Percentiles rank a stretch among this genome's conserved stretches.
phyloP scores from a whole-genome alignment of 2,888 invertebrate species.

The Thyatira batis region DNA sequence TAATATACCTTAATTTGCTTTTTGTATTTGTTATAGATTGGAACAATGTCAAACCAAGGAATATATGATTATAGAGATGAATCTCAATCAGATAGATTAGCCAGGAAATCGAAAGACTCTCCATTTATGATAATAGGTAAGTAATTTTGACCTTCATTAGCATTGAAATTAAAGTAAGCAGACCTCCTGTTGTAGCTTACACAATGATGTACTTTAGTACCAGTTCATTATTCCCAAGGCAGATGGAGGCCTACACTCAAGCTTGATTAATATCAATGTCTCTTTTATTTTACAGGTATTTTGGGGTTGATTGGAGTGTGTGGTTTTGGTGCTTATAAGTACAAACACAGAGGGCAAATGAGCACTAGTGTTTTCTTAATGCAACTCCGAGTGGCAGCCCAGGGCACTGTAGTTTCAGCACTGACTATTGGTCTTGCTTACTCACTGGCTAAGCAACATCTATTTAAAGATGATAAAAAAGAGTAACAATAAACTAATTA shows the following conservation, averaged over 20 bases:
- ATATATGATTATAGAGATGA: constrained; percentile 79
- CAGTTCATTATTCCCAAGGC: too few species aligned
- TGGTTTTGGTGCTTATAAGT: constrained; percentile 88
- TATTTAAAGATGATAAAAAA: constrained; percentile 61
- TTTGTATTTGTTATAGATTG: constrained; percentile 18
- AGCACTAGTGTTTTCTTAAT: constrained; percentile 92
- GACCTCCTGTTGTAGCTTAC: too few species aligned
- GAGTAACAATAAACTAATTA: constrained; percentile 31
- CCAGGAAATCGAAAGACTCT: constrained; percentile 86
- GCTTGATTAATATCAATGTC: constrained; percentile 3
- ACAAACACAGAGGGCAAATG: constrained; percentile 87
- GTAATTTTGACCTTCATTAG: too few species aligned
- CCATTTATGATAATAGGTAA: constrained; percentile 89
- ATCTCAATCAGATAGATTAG: constrained; percentile 80
- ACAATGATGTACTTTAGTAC: too few species aligned
- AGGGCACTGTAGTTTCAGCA: constrained; percentile 90
- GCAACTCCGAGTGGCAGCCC: constrained; percentile 93
- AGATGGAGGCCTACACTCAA: too few species aligned
- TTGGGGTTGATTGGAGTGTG: constrained; percentile 85
- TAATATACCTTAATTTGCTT: neutral
- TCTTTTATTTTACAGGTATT: constrained; percentile 82
- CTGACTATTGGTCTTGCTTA: constrained; percentile 88
- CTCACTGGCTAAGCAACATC: constrained; percentile 83
- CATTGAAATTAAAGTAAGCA: too few species aligned
- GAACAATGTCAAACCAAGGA: constrained; percentile 59